Conservation (phyloP, 1,140 invertebrate genomes). For the Ostrea denselamellosa region DNA sequence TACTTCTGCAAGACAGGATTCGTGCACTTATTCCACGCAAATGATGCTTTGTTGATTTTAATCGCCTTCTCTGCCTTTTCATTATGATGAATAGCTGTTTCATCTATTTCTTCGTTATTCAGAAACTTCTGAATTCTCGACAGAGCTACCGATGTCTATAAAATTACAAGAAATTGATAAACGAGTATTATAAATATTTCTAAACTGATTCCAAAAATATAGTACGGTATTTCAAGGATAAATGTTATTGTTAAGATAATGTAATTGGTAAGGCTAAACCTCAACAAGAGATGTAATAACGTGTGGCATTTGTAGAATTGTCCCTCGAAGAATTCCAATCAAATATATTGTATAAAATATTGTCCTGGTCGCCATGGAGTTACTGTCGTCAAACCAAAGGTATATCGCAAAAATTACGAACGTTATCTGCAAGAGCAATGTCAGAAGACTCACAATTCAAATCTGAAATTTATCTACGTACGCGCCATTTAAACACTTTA, state of each 20-base stretch:
- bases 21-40: conserved; percentile 61
- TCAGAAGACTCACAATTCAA: neutral
- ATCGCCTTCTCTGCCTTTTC: conserved; percentile 66
- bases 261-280: no score
- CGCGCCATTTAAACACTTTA: no score
- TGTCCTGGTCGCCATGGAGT: neutral
- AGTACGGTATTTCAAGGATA: no score
- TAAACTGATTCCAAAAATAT: no score
- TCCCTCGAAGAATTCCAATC: neutral
- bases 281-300: neutral
- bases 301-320: neutral
- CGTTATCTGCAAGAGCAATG: neutral
- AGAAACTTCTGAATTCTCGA: conserved; percentile 60
- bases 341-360: neutral
- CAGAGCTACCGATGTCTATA: conserved; percentile 54
- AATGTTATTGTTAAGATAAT: no score
- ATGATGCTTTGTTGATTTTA: conserved; percentile 77
- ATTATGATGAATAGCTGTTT: neutral
- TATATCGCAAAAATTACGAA: neutral
- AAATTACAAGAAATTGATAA: neutral
- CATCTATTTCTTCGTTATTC: conserved; percentile 60
- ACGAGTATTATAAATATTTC: no score
- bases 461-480: neutral
- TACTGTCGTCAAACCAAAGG: neutral
- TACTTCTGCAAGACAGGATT: conserved; percentile 15